A percentile compares a stretch with the other conserved stretches of the same genome.
Evolutionary conservation across 1,140 invertebrate species (phyloP).

Genomic region (Trichonephila inaurata): DNA sequence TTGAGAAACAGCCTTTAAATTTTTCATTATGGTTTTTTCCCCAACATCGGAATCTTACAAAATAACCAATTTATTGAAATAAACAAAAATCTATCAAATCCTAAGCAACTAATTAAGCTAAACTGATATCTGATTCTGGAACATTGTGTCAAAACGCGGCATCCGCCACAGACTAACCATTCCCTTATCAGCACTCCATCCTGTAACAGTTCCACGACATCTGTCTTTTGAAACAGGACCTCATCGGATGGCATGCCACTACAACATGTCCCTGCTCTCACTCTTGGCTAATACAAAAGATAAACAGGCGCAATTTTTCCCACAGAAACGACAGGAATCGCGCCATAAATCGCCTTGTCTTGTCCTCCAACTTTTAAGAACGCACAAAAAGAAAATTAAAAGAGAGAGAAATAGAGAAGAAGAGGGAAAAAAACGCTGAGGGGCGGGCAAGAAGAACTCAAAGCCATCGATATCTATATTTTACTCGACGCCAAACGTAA

Average conservation of each 20-base stretch:
- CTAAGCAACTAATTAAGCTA: no score
- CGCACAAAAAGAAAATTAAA: background rate
- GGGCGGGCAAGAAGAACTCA: conserved; percentile 1
- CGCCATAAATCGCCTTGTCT: conserved; percentile 68
- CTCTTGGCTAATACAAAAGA: conserved; percentile 34
- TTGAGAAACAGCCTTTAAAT: no score
- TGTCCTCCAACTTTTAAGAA: conserved; percentile 59
- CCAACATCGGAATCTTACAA: no score
- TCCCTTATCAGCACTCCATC: background rate
- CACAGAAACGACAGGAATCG: conserved; percentile 59
- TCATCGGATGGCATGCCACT: background rate
- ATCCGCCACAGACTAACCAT: background rate
- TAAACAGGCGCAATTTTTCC: conserved; percentile 69
- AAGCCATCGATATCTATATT: conserved; percentile 75
- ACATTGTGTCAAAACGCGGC: no score
- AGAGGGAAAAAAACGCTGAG: background rate
- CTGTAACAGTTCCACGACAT: background rate
- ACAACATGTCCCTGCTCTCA: background rate
- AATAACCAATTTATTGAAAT: no score
- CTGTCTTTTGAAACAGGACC: no score
- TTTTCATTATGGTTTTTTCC: no score
- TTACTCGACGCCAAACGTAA: conserved; percentile 73
- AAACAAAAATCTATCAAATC: no score
- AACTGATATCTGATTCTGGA: no score
- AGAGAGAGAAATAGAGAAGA: conserved; percentile 39